phyloP scores from a whole-genome alignment of 23 tunicate species.

The Aplidium turbinatum region DNA sequence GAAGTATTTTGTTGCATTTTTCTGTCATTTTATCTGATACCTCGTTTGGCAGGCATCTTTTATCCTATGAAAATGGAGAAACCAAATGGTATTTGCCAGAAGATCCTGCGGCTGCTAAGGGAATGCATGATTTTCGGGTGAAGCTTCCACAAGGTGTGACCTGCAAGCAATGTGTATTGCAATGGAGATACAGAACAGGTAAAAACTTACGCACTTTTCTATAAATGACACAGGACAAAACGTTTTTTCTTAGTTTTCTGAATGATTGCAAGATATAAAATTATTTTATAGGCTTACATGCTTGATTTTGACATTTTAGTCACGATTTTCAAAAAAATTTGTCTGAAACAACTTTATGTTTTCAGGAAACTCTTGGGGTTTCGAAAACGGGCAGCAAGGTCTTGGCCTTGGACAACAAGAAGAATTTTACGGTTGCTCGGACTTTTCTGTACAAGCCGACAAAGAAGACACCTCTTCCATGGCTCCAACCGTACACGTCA shows the following conservation, averaged over 20 bases:
- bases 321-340: too few relatives aligned
- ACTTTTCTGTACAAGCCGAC: constrained; percentile 20
- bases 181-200: constrained; percentile 83
- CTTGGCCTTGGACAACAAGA: constrained; percentile 56
- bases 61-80: constrained; percentile 15
- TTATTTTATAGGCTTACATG: too few relatives aligned
- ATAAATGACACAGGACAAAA: too few relatives aligned
- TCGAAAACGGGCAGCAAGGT: constrained; percentile 35
- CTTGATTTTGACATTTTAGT: too few relatives aligned
- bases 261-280: too few relatives aligned
- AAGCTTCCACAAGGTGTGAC: constrained; percentile 40
- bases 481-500: too few relatives aligned
- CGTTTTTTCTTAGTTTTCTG: too few relatives aligned
- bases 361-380: constrained; percentile 59
- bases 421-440: constrained; percentile 67
- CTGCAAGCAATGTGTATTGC: constrained; percentile 66
- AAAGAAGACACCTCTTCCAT: neutral
- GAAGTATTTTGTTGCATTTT: too few relatives aligned
- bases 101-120: neutral
- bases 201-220: too few relatives aligned
- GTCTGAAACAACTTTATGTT: too few relatives aligned
- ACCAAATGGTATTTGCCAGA: constrained; percentile 29
- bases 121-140: constrained; percentile 7
- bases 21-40: neutral
- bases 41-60: constrained; percentile 9